These are phyloP conservation scores for Mycetomoellerius zeteki DNA, from an alignment of 1,140 invertebrate species.

Conservation along the genomic window DNA sequence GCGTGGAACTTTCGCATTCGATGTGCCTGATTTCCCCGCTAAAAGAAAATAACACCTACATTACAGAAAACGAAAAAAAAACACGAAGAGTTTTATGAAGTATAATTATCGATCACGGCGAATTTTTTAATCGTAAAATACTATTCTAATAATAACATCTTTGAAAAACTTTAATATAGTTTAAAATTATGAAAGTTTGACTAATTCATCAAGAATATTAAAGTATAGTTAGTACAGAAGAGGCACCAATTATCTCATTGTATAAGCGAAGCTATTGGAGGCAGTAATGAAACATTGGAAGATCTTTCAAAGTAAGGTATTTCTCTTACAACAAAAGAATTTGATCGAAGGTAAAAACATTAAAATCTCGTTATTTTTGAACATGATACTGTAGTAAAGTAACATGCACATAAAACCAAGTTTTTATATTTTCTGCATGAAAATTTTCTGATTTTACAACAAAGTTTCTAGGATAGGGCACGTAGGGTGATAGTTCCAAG, in stretches of 20 bases:
- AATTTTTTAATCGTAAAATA: conserved; percentile 5
- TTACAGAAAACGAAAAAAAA: background rate
- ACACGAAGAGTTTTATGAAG: background rate
- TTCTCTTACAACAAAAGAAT: background rate
- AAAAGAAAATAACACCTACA: background rate
- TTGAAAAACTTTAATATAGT: conserved; percentile 2
- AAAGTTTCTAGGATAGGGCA: conserved; percentile 13
- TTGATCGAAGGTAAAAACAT: background rate
- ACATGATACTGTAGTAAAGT: background rate
- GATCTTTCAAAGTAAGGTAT: background rate
- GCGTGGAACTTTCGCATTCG: background rate
- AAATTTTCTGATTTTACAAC: background rate
- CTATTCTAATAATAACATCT: background rate
- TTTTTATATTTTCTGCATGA: background rate
- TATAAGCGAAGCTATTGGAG: conserved; percentile 7
- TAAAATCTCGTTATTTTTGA: conserved; percentile 4
- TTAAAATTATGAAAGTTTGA: conserved; percentile 19
- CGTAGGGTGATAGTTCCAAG: background rate
- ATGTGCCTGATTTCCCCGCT: background rate
- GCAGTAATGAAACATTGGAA: background rate
- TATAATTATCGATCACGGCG: background rate
- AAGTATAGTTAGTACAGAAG: background rate
- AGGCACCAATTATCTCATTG: conserved; percentile 18
- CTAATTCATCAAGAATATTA: background rate
- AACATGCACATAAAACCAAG: background rate